Evolutionary conservation across 2,797 vertebrate genomes (phyloP).

Genomic region (Myotis vivesi): DNA sequence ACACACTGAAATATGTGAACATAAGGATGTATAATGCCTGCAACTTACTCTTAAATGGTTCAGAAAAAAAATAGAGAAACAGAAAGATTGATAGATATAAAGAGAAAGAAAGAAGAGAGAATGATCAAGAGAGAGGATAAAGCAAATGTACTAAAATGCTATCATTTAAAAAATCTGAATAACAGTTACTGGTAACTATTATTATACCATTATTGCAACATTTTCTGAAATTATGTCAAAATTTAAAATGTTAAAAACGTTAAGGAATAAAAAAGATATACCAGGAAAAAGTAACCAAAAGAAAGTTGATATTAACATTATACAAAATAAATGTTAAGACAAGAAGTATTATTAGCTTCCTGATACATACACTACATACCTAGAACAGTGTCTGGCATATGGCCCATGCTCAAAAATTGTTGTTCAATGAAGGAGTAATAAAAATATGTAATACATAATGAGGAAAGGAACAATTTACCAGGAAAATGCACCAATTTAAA

Average conservation of each 20-base stretch:
- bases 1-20: not conserved
- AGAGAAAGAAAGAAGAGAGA: not conserved
- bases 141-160: not conserved
- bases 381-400: not conserved
- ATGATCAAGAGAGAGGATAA: not conserved
- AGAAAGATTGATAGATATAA: not conserved
- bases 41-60: not conserved
- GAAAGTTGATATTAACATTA: not conserved
- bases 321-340: not conserved
- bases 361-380: not conserved
- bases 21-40: not conserved
- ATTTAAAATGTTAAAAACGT: not conserved
- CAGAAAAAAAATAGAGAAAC: not conserved
- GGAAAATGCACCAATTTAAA: constrained; percentile 7
- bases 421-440: not conserved
- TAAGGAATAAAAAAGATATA: constrained; percentile 10
- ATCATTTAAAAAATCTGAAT: not conserved
- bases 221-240: not conserved
- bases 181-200: not conserved
- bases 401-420: not conserved
- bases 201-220: not conserved
- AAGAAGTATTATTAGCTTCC: not conserved
- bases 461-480: not conserved
- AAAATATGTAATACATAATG: not conserved
- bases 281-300: not conserved